Conservation (phyloP, 2,797 vertebrate species). For the Oreochromis mossambicus region DNA sequence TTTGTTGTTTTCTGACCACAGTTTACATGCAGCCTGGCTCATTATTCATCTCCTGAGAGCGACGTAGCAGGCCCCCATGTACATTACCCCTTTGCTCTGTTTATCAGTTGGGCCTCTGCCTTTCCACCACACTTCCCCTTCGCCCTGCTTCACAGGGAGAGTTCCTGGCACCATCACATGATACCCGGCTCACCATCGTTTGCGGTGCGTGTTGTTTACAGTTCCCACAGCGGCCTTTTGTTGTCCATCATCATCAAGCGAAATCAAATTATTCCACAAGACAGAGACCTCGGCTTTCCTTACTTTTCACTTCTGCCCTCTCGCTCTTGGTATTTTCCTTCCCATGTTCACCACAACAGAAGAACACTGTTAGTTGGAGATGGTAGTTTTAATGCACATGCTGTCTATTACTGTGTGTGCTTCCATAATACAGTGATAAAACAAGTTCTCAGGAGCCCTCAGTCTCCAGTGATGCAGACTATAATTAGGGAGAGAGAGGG, state of each 20-base stretch:
- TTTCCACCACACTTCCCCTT: constrained; percentile 50
- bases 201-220: constrained; percentile 58
- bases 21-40: constrained; percentile 67
- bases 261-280: constrained; percentile 41
- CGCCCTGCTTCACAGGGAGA: constrained; percentile 35
- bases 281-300: constrained; percentile 2
- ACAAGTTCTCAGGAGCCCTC: constrained; percentile 40
- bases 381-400: constrained; percentile 22
- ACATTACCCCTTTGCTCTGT: constrained; percentile 57
- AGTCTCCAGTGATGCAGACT: constrained; percentile 53
- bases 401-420: constrained; percentile 9
- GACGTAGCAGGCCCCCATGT: constrained; percentile 49
- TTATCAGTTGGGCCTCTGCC: constrained; percentile 61
- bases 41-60: constrained; percentile 68
- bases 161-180: constrained; percentile 58
- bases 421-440: constrained; percentile 52
- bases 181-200: constrained; percentile 50
- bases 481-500: constrained; percentile 46
- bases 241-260: constrained; percentile 46
- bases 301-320: constrained; percentile 25
- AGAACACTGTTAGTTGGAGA: constrained; percentile 10
- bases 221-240: constrained; percentile 59
- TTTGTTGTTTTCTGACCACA: constrained; percentile 75
- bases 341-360: constrained; percentile 40
- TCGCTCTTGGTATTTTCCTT: not conserved